phyloP scores from a whole-genome alignment of 2,888 invertebrate species.

The Linyphia triangularis region DNA sequence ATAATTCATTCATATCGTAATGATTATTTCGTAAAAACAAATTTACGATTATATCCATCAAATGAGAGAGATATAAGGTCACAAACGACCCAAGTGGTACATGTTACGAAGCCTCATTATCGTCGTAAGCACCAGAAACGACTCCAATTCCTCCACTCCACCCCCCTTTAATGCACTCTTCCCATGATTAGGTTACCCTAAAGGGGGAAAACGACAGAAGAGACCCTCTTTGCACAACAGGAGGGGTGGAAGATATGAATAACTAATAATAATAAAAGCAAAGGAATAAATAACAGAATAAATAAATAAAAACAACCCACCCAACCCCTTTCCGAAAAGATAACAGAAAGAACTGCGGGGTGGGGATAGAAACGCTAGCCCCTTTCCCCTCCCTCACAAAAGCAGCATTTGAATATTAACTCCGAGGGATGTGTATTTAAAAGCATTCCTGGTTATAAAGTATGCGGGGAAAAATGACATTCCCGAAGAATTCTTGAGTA shows the following conservation, averaged over 20 bases:
- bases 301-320: constrained; percentile 11
- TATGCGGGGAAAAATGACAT: constrained; percentile 59
- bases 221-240: neutral
- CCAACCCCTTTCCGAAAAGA: constrained; percentile 20
- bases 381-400: neutral
- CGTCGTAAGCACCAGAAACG: constrained; percentile 51
- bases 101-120: constrained; percentile 41
- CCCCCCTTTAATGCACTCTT: constrained; percentile 28
- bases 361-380: neutral
- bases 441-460: constrained; percentile 57
- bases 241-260: constrained; percentile 5
- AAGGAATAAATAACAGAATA: constrained; percentile 41
- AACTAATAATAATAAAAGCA: constrained; percentile 52
- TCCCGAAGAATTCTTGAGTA: constrained; percentile 40
- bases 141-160: constrained; percentile 16
- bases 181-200: constrained; percentile 47
- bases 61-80: constrained; percentile 41
- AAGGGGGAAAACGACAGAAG: constrained; percentile 11
- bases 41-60: constrained; percentile 8
- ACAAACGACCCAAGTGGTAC: constrained; percentile 34
- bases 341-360: constrained; percentile 7
- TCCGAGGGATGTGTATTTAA: constrained; percentile 62
- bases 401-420: constrained; percentile 68
- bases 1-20: neutral
- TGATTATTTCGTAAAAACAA: constrained; percentile 14